Percentiles rank a stretch among this genome's conserved stretches.
These are phyloP conservation scores for Paragorgia papillata DNA, from an alignment of 92 coral and sea anemone genomes.

Conservation along the genomic window DNA sequence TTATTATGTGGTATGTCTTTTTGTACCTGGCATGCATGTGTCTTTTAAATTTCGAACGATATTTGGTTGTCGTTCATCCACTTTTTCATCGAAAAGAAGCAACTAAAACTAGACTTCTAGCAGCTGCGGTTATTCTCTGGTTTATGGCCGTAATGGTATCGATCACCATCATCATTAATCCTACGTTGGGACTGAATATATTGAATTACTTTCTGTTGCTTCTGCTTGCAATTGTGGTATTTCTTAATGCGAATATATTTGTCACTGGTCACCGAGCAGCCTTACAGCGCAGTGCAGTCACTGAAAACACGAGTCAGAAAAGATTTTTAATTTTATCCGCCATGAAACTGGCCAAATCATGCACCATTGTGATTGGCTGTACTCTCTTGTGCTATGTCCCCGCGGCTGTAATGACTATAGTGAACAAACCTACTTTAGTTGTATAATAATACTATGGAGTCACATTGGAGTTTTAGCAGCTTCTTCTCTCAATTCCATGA, in stretches of 20 bases:
- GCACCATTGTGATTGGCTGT: neutral
- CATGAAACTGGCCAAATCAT: neutral
- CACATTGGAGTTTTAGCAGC: no score
- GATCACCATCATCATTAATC: neutral
- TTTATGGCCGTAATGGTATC: neutral
- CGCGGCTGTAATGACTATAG: no score
- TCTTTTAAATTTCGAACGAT: constrained; percentile 12
- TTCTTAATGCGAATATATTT: neutral
- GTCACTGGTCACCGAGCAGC: neutral
- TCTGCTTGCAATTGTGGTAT: neutral
- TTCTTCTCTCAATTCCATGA: no score
- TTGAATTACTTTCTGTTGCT: neutral
- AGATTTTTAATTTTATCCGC: neutral
- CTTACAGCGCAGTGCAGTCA: neutral
- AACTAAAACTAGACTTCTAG: neutral
- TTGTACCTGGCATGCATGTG: neutral
- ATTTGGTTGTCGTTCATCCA: neutral
- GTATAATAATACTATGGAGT: no score
- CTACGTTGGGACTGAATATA: neutral
- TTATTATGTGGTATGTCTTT: constrained; percentile 1
- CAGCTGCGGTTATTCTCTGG: neutral
- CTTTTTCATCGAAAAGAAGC: neutral
- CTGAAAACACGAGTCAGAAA: neutral
- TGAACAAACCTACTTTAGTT: no score
- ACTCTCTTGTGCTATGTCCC: no score